Evolutionary conservation across 2,797 vertebrate genomes (phyloP).

Genomic region (Microhierax caerulescens): DNA sequence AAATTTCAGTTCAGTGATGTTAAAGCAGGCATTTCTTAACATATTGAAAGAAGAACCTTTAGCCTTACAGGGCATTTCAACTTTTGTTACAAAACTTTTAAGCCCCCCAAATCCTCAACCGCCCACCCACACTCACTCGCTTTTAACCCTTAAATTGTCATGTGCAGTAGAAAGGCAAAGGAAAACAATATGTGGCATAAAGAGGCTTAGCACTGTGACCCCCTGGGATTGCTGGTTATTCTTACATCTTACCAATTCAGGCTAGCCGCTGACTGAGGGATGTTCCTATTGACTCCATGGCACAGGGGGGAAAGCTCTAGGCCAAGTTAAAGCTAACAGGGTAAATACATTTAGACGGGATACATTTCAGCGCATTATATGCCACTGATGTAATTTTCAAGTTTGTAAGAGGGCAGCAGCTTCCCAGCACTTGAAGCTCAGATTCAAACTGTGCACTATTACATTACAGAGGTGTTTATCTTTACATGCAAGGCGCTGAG

Average conservation of each 20-base stretch:
- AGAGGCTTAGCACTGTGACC: neutral
- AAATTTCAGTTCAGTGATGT: neutral
- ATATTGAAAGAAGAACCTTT: slow-evolving; percentile 30
- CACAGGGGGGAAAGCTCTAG: neutral
- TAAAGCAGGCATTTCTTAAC: neutral
- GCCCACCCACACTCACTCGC: neutral
- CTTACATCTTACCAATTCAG: neutral
- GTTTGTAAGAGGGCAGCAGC: neutral
- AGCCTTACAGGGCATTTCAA: slow-evolving; percentile 3
- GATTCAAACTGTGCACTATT: neutral
- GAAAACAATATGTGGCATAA: neutral
- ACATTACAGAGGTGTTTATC: neutral
- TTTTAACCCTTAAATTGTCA: slow-evolving; percentile 26
- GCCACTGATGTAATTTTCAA: neutral
- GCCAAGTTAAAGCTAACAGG: neutral
- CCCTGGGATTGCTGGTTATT: neutral
- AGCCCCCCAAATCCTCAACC: slow-evolving; percentile 11
- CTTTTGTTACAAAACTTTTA: slow-evolving; percentile 2
- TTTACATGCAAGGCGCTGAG: neutral
- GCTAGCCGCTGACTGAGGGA: accelerated
- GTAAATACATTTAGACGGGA: neutral
- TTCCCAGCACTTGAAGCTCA: neutral
- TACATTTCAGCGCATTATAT: neutral
- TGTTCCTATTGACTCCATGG: neutral
- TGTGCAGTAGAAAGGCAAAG: neutral